Conservation (phyloP, 2,888 invertebrate species). For the Drosophila incognita region DNA sequence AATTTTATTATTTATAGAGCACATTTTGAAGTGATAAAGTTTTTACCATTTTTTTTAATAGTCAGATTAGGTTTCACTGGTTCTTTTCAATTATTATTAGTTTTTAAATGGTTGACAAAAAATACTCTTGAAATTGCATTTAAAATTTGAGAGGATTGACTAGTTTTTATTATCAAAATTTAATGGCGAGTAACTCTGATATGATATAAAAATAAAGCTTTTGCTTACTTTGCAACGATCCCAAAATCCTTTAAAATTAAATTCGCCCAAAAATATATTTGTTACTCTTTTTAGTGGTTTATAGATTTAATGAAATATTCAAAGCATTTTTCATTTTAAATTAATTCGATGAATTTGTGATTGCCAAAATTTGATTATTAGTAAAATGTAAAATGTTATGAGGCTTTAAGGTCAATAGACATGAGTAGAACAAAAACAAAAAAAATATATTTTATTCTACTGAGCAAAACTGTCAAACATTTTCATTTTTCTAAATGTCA, state of each 20-base stretch:
- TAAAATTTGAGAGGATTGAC: background rate
- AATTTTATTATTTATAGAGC: slow-evolving; percentile 53
- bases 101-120: background rate
- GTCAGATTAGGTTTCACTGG: slow-evolving; percentile 4
- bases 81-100: slow-evolving; percentile 13
- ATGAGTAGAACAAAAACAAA: background rate
- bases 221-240: background rate
- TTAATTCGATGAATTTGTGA: background rate
- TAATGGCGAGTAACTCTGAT: background rate
- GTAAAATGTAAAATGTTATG: background rate
- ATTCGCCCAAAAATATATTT: background rate
- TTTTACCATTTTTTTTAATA: slow-evolving; percentile 21
- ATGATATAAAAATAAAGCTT: background rate
- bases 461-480: slow-evolving; percentile 1
- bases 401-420: background rate
- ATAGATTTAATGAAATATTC: background rate
- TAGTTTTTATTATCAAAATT: background rate
- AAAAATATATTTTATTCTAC: background rate
- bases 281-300: background rate
- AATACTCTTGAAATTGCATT: background rate
- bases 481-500: slow-evolving; percentile 2
- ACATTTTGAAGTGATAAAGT: slow-evolving; percentile 40
- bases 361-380: background rate
- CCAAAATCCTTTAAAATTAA: background rate
- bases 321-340: background rate